Evolutionary conservation across 1,140 invertebrate species (phyloP).

Genomic region (Drosophila eugracilis): DNA sequence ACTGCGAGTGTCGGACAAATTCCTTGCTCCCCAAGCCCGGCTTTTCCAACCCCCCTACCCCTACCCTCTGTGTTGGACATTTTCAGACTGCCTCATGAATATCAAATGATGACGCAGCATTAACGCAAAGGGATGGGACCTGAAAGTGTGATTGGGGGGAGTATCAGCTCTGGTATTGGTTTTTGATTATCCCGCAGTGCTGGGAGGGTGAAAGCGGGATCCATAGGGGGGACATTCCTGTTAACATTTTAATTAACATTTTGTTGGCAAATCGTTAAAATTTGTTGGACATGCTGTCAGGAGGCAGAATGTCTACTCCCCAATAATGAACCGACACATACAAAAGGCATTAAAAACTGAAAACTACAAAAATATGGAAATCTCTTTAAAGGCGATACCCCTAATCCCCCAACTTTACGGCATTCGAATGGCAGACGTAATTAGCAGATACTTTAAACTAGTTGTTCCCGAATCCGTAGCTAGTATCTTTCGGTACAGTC

Average conservation of each 20-base stretch:
- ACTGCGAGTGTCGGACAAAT: conserved; percentile 43
- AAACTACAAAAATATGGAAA: too few species aligned
- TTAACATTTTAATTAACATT: conserved; percentile 78
- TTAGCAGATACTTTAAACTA: too few species aligned
- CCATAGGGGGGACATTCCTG: conserved; percentile 26
- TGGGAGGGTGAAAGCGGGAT: neutral
- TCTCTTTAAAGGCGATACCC: too few species aligned
- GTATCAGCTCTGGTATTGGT: conserved; percentile 70
- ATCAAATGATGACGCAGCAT: conserved; percentile 65
- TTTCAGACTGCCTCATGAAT: conserved; percentile 64
- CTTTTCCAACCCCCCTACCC: neutral
- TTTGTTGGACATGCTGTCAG: too few species aligned
- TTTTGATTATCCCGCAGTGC: conserved; percentile 62
- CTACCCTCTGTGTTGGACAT: conserved; percentile 11
- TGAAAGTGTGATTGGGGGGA: neutral
- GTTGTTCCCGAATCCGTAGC: neutral
- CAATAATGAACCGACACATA: neutral
- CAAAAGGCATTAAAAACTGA: neutral
- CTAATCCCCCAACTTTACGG: too few species aligned
- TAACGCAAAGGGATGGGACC: conserved; percentile 13
- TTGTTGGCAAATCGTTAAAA: conserved; percentile 28
- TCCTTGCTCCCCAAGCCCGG: conserved; percentile 11
- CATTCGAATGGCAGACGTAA: too few species aligned
- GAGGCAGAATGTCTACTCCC: neutral
- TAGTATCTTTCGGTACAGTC: conserved; percentile 24